Percentiles rank a stretch among this genome's conserved stretches.
Evolutionary conservation across 2,113 vertebrate genomes (phyloP).

Genomic region (Blennius ocellaris): DNA sequence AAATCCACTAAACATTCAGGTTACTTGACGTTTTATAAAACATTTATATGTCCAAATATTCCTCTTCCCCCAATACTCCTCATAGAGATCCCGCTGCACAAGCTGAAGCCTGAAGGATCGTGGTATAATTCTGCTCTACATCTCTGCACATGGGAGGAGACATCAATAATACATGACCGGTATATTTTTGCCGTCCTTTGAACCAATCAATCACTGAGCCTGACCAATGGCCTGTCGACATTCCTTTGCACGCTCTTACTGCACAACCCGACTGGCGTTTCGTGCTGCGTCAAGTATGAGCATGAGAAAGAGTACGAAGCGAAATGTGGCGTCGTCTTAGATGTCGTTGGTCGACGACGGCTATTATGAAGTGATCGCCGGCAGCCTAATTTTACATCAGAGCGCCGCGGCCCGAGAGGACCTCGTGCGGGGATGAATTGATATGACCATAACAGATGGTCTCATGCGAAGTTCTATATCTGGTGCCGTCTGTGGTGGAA

Average conservation of each 20-base stretch:
- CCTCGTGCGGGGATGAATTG: constrained; percentile 27
- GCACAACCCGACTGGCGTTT: constrained; percentile 24
- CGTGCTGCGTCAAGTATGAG: constrained; percentile 1
- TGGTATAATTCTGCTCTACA: constrained; percentile 38
- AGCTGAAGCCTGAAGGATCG: constrained; percentile 21
- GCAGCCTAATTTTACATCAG: constrained; percentile 21
- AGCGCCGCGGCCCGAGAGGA: constrained; percentile 3
- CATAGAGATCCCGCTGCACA: neutral
- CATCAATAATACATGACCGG: constrained; percentile 73
- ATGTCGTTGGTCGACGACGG: constrained; percentile 11
- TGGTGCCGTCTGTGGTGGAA: constrained; percentile 42
- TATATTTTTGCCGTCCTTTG: constrained; percentile 69
- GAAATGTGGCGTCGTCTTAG: constrained; percentile 5
- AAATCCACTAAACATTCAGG: neutral
- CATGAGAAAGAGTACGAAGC: neutral
- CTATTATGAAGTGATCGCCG: neutral
- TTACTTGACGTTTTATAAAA: neutral
- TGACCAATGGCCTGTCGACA: constrained; percentile 30
- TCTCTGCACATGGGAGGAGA: constrained; percentile 37
- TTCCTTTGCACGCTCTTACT: constrained; percentile 31
- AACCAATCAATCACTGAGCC: constrained; percentile 71
- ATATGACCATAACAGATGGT: constrained; percentile 15
- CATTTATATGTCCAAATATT: constrained; percentile 9
- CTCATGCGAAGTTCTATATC: constrained; percentile 54
- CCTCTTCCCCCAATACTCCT: neutral